Evolutionary conservation across 1,140 invertebrate species (phyloP).

Genomic region (Drosophila eugracilis): DNA sequence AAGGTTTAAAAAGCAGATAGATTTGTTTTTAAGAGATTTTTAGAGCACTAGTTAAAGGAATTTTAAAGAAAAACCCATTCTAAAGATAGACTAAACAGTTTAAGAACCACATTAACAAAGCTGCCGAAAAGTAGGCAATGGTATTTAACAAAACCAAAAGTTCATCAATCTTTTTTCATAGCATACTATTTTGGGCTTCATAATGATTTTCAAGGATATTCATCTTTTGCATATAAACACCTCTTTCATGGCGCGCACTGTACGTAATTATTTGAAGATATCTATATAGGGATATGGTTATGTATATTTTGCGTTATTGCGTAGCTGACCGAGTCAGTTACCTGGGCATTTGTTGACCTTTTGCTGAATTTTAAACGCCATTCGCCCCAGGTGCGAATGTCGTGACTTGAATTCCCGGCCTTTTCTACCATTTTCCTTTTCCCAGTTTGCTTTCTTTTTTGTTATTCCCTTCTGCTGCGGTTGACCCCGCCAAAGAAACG

Average conservation of each 20-base stretch:
- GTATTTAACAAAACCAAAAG: no score
- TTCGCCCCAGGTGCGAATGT: constrained; percentile 62
- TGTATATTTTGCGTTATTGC: constrained; percentile 8
- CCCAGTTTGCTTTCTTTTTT: constrained; percentile 4
- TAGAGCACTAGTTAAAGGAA: no score
- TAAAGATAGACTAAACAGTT: no score
- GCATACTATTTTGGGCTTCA: no score
- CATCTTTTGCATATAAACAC: no score
- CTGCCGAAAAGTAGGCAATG: neutral
- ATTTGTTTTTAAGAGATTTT: no score
- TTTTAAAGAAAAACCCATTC: no score
- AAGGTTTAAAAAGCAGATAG: no score
- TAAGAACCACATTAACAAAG: no score
- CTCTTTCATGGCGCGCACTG: neutral
- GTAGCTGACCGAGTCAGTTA: constrained; percentile 35
- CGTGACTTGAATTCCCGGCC: constrained; percentile 65
- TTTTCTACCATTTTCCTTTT: constrained; percentile 36
- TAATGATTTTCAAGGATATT: no score
- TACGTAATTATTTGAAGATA: constrained; percentile 14
- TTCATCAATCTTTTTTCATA: no score
- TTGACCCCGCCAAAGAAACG: constrained; percentile 6
- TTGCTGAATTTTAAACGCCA: constrained; percentile 66
- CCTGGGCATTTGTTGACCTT: constrained; percentile 35
- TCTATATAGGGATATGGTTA: constrained; percentile 11
- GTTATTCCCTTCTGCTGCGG: constrained; percentile 1